Evolutionary conservation across 2,888 invertebrate genomes (phyloP), one percentile per base, ranked within the genome.

Genomic region (Epirrhoe tristata): DNA sequence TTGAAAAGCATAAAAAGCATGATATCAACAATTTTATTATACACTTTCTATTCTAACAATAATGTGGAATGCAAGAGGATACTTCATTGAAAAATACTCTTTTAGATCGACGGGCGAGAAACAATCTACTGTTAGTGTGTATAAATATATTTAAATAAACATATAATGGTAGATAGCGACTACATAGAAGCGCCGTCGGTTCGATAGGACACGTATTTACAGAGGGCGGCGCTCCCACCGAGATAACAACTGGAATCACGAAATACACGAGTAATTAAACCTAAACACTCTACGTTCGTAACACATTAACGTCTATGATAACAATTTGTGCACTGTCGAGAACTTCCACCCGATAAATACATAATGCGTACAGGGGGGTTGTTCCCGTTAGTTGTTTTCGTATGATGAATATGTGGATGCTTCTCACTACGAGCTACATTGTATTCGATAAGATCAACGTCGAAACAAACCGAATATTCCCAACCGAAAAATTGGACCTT

Each of bases 11-110:
- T 77, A 77, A 78, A 77, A 75, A 75, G 75, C 76, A 77, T 71
- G 70, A 72, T 74, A 77, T 76, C 73, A 70, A 70, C 61, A 71
- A 70, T 74, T 76, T 74, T 70, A 70, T 63, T 71, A 71, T 78
- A 77, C 79, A 71, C 63, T 70, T 69, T 62, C 43, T 62, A 77
- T 76, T 83, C 83, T 88, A 87, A 86, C 81, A 81, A 78, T 81
- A 87, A 84, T 81, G 86, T 91, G 92, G 93, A 93, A 93, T 93
- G 92, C 92, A 91, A 88, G 84, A 86, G 88, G 89, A 81, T 82
- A 79, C 80, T 80, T 80, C 77, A 81, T 81, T 77, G 81, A 81
- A 76, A 77, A 83, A 79, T 83, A 81, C 50, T 46, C 34, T 48
- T 57, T 48, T 34, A 46, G 50, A 65, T 66, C 31, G 78, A 79